Percentiles rank a stretch among this genome's conserved stretches.
Evolutionary conservation across 2,113 vertebrate genomes (phyloP).

Genomic region (Petrocephalus zakoni): DNA sequence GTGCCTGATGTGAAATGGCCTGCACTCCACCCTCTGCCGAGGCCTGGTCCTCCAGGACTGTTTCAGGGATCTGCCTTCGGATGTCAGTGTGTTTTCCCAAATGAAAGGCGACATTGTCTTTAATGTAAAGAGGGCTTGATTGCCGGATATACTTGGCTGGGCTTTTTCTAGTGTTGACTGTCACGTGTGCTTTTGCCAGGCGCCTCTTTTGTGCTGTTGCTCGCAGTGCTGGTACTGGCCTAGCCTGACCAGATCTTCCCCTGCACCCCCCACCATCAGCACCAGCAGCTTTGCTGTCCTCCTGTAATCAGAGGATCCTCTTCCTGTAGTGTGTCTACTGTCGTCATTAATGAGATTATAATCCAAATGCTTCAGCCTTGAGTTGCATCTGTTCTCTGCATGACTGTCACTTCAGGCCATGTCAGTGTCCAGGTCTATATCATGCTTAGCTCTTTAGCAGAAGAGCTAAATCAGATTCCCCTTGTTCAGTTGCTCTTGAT

Average conservation of each 20-base stretch:
- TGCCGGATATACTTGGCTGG: neutral
- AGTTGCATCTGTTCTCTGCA: conserved; percentile 33
- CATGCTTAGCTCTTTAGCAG: neutral
- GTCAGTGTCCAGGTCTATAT: neutral
- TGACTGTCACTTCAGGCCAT: neutral
- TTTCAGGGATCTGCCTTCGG: neutral
- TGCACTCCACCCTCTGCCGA: neutral
- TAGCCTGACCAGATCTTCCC: neutral
- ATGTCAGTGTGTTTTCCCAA: neutral
- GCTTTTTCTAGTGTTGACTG: neutral
- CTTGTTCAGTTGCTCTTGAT: neutral
- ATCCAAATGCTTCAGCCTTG: conserved; percentile 52
- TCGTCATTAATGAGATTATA: conserved; percentile 63
- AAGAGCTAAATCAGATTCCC: neutral
- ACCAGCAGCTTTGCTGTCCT: neutral
- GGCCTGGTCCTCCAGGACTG: neutral
- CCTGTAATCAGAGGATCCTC: conserved; percentile 51
- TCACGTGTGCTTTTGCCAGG: neutral
- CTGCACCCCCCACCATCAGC: neutral
- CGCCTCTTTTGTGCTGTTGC: neutral
- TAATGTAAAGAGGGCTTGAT: neutral
- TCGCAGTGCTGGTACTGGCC: neutral
- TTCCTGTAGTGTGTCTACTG: conserved; percentile 49
- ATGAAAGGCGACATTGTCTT: neutral
- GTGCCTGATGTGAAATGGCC: neutral